Percentiles rank a stretch among this genome's conserved stretches.
These are phyloP conservation scores for Hipposideros larvatus DNA, from an alignment of 2,797 vertebrate species.

Conservation along the genomic window DNA sequence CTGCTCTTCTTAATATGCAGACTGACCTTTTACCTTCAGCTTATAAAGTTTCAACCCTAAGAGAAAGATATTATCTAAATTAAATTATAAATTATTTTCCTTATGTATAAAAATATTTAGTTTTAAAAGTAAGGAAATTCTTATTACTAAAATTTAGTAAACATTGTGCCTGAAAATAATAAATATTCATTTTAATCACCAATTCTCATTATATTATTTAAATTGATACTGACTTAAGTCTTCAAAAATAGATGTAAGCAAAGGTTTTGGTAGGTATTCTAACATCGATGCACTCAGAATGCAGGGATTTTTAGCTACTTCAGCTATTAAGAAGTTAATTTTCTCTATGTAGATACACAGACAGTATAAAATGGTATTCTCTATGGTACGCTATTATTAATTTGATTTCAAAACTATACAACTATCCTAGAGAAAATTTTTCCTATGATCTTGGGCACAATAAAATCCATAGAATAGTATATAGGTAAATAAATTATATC, in stretches of 20 bases:
- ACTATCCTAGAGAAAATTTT: neutral
- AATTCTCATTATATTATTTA: conserved; percentile 27
- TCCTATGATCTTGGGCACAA: neutral
- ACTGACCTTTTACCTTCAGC: conserved; percentile 65
- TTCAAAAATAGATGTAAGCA: neutral
- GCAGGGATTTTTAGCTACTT: neutral
- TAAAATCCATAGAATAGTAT: neutral
- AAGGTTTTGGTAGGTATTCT: neutral
- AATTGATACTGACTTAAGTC: conserved; percentile 5
- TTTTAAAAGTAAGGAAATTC: neutral
- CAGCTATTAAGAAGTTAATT: conserved; percentile 1
- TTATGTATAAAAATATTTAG: conserved; percentile 34
- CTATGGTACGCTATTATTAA: neutral
- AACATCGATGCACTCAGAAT: neutral
- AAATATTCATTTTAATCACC: neutral
- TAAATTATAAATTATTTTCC: conserved; percentile 74
- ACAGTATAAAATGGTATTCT: neutral
- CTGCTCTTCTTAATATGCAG: conserved; percentile 75
- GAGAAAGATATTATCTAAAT: conserved; percentile 62
- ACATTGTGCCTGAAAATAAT: neutral
- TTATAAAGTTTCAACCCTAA: conserved; percentile 65
- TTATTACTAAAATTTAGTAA: conserved; percentile 36
- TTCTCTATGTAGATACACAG: neutral
- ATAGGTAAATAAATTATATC: neutral
- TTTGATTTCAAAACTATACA: neutral